Evolutionary conservation across 2,797 vertebrate genomes (phyloP), one percentile per base, ranked within the genome.

Genomic region (Schizopygopsis malacanthus): DNA sequence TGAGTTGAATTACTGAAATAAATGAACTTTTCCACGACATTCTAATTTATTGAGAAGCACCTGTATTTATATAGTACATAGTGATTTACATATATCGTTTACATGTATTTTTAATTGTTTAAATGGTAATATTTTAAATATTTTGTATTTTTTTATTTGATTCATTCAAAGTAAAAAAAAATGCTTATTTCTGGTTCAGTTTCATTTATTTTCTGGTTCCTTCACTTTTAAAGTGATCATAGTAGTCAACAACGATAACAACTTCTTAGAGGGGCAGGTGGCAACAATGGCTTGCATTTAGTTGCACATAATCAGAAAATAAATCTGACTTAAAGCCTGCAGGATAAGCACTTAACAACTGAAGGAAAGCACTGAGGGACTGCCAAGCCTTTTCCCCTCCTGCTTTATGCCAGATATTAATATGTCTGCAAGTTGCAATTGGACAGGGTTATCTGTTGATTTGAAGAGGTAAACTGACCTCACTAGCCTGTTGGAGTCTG

Each of bases 281-380:
- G 33, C 45, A 72, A 73, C 65, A 79, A 72, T 72, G 56, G 45
- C 56, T 28, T 54, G n/a, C 45, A 65, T 56, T 72, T 78, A 83
- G 9, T 70, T 73, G 72, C 45, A 82, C n/a, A 39, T 83, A 67
- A 80, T 84, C 82, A 56, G 41, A 70, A 69, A 65, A 47, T 59
- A 76, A 80, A 80, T 47, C 69, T 37, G 61, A 59, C 28, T 43
- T 47, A 45, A 87, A 65, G 6, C 52, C 63, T 71, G 9, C 33
- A 37, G 69, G 39, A 61, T 87, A 83, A 65, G 43, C 67, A 25
- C 45, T 41, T 85, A 70, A 79, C n/a, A 78, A 79, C 71, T 54
- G 39, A 63, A 79, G 63, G 13, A 78, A 76, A 82, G 63, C 50
- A 59, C 50, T 61, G 25, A 86, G n/a, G 13, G 72, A 78, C 70